phyloP scores from a whole-genome alignment of 2,113 vertebrate species.

The Rostratula benghalensis region DNA sequence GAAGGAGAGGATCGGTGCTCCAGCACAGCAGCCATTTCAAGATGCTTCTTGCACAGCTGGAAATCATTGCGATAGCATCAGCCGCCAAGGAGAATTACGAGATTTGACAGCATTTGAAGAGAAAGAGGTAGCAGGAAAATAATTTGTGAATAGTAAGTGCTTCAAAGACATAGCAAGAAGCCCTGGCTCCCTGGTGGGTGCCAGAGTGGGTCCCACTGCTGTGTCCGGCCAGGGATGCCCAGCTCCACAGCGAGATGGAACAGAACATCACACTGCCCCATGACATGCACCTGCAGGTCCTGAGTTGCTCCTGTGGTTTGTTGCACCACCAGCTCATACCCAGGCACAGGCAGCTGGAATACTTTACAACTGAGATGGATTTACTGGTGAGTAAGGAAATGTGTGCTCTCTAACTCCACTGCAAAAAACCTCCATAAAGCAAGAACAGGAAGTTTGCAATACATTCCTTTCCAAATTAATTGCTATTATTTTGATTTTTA shows the following conservation, averaged over 20 bases:
- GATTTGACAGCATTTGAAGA: slow-evolving; percentile 5
- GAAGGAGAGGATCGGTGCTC: background rate
- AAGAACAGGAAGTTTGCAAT: slow-evolving; percentile 8
- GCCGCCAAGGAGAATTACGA: slow-evolving; percentile 4
- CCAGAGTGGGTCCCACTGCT: accelerated
- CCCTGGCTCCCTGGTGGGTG: background rate
- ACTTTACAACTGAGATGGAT: background rate
- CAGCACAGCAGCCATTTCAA: background rate
- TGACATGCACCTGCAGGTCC: background rate
- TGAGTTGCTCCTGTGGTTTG: background rate
- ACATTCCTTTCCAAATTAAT: slow-evolving; percentile 62
- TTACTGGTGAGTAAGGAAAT: background rate
- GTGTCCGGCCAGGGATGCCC: too few relatives aligned
- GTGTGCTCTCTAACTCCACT: background rate
- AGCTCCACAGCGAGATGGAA: background rate
- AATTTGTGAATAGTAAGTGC: background rate
- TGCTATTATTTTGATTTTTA: slow-evolving; percentile 73
- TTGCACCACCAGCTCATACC: background rate
- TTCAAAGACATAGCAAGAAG: background rate
- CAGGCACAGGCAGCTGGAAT: background rate
- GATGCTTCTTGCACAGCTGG: slow-evolving; percentile 42
- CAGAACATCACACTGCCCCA: background rate
- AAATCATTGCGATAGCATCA: background rate
- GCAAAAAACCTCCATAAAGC: background rate
- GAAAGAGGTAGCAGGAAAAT: background rate